Percentiles rank a stretch among this genome's conserved stretches.
Evolutionary conservation across 2,797 vertebrate genomes (phyloP).

Genomic region (Alosa sapidissima): DNA sequence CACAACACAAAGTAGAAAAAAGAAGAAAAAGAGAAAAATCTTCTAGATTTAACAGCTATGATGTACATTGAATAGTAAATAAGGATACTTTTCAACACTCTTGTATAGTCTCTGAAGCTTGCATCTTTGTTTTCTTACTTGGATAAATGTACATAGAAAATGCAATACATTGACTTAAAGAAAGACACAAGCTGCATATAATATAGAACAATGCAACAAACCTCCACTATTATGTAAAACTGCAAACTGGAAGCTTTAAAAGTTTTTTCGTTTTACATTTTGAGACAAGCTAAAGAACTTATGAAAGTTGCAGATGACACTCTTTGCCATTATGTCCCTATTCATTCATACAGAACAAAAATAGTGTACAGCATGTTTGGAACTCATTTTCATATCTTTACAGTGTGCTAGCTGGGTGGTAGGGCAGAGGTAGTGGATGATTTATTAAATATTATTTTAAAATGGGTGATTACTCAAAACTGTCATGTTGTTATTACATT

Average conservation of each 20-base stretch:
- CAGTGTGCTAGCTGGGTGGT: not conserved
- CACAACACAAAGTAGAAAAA: too few species aligned
- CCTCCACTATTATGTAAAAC: too few species aligned
- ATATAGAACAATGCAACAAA: not conserved
- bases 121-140: not conserved
- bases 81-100: not conserved
- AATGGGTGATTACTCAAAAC: not conserved
- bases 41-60: not conserved
- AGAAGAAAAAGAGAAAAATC: not conserved
- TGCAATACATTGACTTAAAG: not conserved
- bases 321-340: not conserved
- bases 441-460: not conserved
- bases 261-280: too few species aligned
- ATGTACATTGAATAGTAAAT: not conserved
- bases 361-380: not conserved
- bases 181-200: not conserved
- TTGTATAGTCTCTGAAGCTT: not conserved
- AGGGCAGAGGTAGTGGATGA: not conserved
- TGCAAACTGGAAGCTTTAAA: too few species aligned
- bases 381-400: not conserved
- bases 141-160: too few species aligned
- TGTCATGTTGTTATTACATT: not conserved
- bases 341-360: not conserved
- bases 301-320: not conserved
- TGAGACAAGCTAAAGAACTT: not conserved